Percentiles rank a stretch among this genome's conserved stretches.
Conservation (phyloP, 2,797 vertebrate species). For the Mallotus villosus region DNA sequence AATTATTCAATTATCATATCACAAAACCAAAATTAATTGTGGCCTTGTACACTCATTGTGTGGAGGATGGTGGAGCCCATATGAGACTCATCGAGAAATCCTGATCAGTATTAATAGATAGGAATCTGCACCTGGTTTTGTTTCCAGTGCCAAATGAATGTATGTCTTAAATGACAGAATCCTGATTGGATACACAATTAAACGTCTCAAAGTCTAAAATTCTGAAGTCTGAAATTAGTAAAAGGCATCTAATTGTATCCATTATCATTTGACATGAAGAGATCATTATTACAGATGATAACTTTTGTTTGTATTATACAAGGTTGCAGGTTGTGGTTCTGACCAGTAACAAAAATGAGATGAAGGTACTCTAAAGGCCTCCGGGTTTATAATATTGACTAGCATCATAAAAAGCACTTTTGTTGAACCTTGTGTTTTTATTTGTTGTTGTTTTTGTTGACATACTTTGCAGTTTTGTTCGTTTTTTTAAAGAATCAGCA, state of each 20-base stretch:
- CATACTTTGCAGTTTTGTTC: slow-evolving; percentile 52
- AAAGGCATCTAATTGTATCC: neutral
- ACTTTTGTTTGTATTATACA: slow-evolving; percentile 29
- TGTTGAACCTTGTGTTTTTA: slow-evolving; percentile 41
- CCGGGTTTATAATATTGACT: slow-evolving; percentile 48
- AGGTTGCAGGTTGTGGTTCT: slow-evolving; percentile 33
- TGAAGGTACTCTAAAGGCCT: slow-evolving; percentile 55
- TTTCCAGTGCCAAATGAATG: neutral
- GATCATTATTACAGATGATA: slow-evolving; percentile 8
- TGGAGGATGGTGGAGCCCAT: neutral
- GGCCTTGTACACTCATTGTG: neutral
- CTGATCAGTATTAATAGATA: neutral
- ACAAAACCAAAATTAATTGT: neutral
- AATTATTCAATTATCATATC: neutral
- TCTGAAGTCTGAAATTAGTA: neutral
- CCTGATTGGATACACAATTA: slow-evolving; percentile 16
- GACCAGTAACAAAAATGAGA: slow-evolving; percentile 36
- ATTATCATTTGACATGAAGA: neutral
- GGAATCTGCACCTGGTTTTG: neutral
- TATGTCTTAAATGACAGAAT: neutral
- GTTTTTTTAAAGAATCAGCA: slow-evolving; percentile 33
- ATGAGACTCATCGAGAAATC: neutral
- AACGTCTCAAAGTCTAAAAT: neutral
- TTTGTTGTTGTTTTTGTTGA: neutral
- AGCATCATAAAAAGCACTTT: slow-evolving; percentile 55